These are phyloP conservation scores for Callinectes sapidus DNA, from an alignment of 2,888 invertebrate species.

Conservation along the genomic window DNA sequence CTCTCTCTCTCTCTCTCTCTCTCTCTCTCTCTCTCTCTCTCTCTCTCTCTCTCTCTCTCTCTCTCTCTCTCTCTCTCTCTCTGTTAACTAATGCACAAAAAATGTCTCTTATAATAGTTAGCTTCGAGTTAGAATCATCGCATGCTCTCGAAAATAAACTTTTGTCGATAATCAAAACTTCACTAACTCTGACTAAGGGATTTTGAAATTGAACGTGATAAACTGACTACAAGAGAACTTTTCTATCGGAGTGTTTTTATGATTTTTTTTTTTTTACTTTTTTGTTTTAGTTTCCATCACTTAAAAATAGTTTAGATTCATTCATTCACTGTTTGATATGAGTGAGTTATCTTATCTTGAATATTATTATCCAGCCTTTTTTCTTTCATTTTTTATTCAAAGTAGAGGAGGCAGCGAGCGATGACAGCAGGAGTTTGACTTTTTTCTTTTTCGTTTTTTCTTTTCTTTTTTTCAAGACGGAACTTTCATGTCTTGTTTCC, in stretches of 20 bases:
- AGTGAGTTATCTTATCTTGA: neutral
- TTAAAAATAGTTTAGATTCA: neutral
- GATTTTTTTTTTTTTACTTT: neutral
- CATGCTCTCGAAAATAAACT: neutral
- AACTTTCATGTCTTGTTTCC: neutral
- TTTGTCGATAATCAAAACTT: slow-evolving; percentile 17
- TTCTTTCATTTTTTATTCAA: neutral
- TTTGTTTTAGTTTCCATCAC: neutral
- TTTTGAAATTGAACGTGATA: neutral
- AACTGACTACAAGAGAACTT: slow-evolving; percentile 13
- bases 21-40: neutral
- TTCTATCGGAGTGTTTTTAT: neutral
- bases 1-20: slow-evolving; percentile 32
- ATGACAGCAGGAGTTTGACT: neutral
- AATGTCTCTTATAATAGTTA: neutral
- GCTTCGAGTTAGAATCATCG: neutral
- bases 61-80: slow-evolving; percentile 38
- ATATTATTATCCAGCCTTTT: neutral
- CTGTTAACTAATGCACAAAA: neutral
- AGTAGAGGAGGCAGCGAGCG: neutral
- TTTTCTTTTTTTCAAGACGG: neutral
- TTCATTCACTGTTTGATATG: neutral
- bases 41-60: slow-evolving; percentile 41
- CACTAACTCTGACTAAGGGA: slow-evolving; percentile 12
- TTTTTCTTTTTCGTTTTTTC: neutral